Evolutionary conservation across 2,797 vertebrate genomes (phyloP).

Genomic region (Stomatorhinus walkeri): DNA sequence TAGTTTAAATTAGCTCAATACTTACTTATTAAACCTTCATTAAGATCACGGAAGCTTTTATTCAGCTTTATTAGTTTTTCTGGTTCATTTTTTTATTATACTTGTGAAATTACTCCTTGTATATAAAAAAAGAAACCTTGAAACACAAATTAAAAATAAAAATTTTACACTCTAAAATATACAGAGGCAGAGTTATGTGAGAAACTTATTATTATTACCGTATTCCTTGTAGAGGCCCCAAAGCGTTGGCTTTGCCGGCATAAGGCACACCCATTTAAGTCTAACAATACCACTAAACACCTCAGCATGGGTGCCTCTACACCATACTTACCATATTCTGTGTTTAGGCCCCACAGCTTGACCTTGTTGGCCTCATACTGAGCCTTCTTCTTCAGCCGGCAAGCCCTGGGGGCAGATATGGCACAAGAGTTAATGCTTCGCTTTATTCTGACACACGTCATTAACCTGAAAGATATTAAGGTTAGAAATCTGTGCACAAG

Average conservation of each 20-base stretch:
- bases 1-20: not conserved
- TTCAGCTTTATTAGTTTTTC: not conserved
- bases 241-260: not conserved
- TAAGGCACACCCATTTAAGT: not conserved
- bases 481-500: not conserved
- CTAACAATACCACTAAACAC: not conserved
- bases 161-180: not conserved
- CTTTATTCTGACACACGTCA: not conserved
- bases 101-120: not conserved
- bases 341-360: constrained; percentile 97
- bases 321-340: constrained; percentile 80
- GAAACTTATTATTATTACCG: not conserved
- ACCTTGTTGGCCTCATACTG: constrained; percentile 99
- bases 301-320: too few species aligned
- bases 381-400: constrained; percentile 98
- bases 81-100: not conserved
- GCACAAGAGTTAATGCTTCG: not conserved
- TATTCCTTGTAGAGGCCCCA: not conserved
- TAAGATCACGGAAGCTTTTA: not conserved
- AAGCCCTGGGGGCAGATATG: constrained; percentile 71
- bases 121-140: not conserved
- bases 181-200: not conserved
- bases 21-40: not conserved
- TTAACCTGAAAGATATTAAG: not conserved
- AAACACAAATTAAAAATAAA: not conserved